Percentiles rank a stretch among this genome's conserved stretches.
Evolutionary conservation across 2,888 invertebrate genomes (phyloP).

Genomic region (Sarcophaga rosellei): DNA sequence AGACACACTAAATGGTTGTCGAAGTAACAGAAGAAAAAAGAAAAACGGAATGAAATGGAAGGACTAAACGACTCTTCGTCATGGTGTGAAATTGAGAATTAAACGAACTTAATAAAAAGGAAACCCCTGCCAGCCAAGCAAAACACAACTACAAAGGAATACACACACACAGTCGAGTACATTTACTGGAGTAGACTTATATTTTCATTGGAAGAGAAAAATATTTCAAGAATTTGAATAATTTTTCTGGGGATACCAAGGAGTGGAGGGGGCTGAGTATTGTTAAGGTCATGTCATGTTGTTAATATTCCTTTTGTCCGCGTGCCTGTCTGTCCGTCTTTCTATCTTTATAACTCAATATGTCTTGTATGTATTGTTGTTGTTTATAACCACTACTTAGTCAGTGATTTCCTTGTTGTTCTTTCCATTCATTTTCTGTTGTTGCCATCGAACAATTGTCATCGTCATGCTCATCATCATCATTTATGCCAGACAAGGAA

Average conservation of each 20-base stretch:
- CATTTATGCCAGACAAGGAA: slow-evolving; percentile 1
- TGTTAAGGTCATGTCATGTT: slow-evolving; percentile 50
- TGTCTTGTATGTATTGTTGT: slow-evolving; percentile 21
- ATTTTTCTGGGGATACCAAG: not conserved
- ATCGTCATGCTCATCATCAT: slow-evolving; percentile 37
- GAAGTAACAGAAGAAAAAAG: slow-evolving; percentile 1
- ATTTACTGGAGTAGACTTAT: not conserved
- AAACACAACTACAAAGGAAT: slow-evolving; percentile 9
- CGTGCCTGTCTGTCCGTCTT: not conserved
- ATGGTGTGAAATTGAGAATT: slow-evolving; percentile 66
- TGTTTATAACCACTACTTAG: slow-evolving; percentile 62
- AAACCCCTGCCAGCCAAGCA: slow-evolving; percentile 2
- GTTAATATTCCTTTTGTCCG: slow-evolving; percentile 25
- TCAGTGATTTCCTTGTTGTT: slow-evolving; percentile 64
- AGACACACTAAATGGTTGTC: slow-evolving; percentile 39
- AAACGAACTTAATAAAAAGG: slow-evolving; percentile 61
- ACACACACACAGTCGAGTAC: not conserved
- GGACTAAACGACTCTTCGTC: slow-evolving; percentile 57
- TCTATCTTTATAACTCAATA: slow-evolving; percentile 30
- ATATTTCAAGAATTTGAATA: slow-evolving; percentile 62
- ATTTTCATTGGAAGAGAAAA: slow-evolving; percentile 24
- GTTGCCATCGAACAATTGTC: slow-evolving; percentile 55
- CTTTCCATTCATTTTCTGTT: not conserved
- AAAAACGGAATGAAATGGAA: not conserved
- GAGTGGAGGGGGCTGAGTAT: slow-evolving; percentile 29